Conservation (phyloP, 2,113 vertebrate genomes). For the Peromyscus maniculatus region DNA sequence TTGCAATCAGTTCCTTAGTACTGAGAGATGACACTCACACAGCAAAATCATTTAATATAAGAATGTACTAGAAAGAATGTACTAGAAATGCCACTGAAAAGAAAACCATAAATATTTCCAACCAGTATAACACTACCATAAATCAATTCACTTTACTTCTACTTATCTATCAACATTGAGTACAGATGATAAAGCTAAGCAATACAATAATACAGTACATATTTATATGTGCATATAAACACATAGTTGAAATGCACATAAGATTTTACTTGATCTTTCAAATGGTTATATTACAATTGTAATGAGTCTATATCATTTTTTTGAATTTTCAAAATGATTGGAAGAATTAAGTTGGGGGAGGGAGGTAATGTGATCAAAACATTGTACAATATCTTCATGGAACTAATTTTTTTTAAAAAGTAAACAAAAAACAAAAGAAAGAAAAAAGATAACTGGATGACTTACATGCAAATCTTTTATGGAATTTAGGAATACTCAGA, state of each 20-base stretch:
- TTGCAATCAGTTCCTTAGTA: slow-evolving; percentile 35
- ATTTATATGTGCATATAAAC: neutral
- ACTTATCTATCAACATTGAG: slow-evolving; percentile 25
- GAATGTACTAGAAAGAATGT: neutral
- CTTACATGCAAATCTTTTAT: neutral
- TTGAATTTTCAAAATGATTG: neutral
- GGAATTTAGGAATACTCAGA: neutral
- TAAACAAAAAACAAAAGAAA: neutral
- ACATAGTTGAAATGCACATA: neutral
- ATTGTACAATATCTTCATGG: neutral
- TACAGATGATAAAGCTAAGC: neutral
- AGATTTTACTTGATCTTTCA: slow-evolving; percentile 48
- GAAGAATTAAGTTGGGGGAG: neutral
- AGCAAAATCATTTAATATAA: slow-evolving; percentile 5
- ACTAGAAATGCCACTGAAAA: neutral
- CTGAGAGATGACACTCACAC: neutral
- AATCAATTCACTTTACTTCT: neutral
- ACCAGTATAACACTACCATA: neutral
- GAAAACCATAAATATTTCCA: neutral
- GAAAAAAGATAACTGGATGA: neutral
- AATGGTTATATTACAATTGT: neutral
- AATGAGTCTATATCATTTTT: neutral
- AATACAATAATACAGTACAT: neutral
- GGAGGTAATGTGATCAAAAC: neutral
- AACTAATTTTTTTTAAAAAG: neutral